A percentile compares a stretch with the other conserved stretches of the same genome.
phyloP scores from a whole-genome alignment of 2,888 invertebrate genomes.

The Habroteleia sp. region DNA sequence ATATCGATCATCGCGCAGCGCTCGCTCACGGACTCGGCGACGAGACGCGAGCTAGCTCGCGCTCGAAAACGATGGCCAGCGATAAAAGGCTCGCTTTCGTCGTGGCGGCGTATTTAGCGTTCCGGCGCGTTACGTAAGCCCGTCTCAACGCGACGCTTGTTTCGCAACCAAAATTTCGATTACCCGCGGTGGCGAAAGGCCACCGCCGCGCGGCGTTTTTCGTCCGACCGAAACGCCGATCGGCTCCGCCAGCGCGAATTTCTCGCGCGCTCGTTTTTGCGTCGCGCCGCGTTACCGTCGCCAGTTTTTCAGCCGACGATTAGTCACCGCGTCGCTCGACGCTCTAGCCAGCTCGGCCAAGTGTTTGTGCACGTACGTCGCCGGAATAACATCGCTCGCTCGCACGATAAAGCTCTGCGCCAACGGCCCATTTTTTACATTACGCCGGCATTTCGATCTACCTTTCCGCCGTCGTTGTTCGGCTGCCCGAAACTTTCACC shows the following conservation, averaged over 20 bases:
- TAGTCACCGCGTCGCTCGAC: constrained; percentile 51
- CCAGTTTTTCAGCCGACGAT: constrained; percentile 54
- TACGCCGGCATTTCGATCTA: constrained; percentile 8
- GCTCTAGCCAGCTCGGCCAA: constrained; percentile 15
- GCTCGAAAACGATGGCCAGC: constrained; percentile 37
- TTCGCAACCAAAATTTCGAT: constrained; percentile 59
- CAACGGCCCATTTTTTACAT: constrained; percentile 30
- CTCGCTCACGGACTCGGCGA: constrained; percentile 12
- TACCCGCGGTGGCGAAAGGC: constrained; percentile 47
- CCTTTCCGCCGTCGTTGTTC: constrained; percentile 8
- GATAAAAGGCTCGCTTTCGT: constrained; percentile 20
- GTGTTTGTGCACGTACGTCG: constrained; percentile 14
- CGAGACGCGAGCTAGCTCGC: too few species aligned
- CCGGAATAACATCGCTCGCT: constrained; percentile 31
- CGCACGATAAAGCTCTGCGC: constrained; percentile 15
- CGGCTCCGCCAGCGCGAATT: constrained; percentile 36
- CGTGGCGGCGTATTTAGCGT: constrained; percentile 31
- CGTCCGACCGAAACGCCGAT: constrained; percentile 33
- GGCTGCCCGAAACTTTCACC: background rate
- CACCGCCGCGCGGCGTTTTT: constrained; percentile 23
- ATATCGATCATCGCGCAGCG: constrained; percentile 39
- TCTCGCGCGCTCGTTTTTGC: constrained; percentile 54
- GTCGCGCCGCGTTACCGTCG: constrained; percentile 43
- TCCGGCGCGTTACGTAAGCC: constrained; percentile 38
- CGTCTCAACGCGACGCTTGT: constrained; percentile 43